These are phyloP conservation scores for Trididemnum miniatum DNA, from an alignment of 23 tunicate genomes.

Conservation along the genomic window DNA sequence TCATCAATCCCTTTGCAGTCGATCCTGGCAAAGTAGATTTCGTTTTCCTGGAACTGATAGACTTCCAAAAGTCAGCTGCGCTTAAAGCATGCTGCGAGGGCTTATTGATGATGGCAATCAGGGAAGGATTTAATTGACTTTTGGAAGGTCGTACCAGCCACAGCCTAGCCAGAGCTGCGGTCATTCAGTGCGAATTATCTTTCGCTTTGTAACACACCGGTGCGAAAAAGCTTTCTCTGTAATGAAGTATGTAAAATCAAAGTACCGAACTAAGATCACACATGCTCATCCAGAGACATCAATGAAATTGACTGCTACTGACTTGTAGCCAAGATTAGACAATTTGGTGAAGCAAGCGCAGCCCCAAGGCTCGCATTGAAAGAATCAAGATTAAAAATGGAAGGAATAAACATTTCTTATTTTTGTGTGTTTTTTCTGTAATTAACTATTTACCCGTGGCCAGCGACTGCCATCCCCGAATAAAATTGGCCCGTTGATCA, in stretches of 20 bases:
- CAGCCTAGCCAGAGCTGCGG: background rate
- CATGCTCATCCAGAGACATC: background rate
- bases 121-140: background rate
- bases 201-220: background rate
- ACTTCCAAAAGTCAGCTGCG: background rate
- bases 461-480: too few relatives aligned
- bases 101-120: background rate
- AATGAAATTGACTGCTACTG: background rate
- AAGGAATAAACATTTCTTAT: too few relatives aligned
- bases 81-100: background rate
- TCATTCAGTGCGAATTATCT: background rate
- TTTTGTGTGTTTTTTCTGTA: too few relatives aligned
- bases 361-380: too few relatives aligned
- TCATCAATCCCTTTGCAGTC: background rate
- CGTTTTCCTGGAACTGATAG: background rate
- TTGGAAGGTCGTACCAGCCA: background rate
- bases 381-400: too few relatives aligned
- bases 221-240: background rate
- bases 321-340: too few relatives aligned
- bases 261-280: background rate
- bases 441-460: too few relatives aligned
- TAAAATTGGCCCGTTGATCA: too few relatives aligned
- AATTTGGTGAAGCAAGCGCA: too few relatives aligned
- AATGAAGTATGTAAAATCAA: background rate
- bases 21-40: background rate